These are phyloP conservation scores for Calliopum simillimum DNA, from an alignment of 2,888 invertebrate species.

Conservation along the genomic window DNA sequence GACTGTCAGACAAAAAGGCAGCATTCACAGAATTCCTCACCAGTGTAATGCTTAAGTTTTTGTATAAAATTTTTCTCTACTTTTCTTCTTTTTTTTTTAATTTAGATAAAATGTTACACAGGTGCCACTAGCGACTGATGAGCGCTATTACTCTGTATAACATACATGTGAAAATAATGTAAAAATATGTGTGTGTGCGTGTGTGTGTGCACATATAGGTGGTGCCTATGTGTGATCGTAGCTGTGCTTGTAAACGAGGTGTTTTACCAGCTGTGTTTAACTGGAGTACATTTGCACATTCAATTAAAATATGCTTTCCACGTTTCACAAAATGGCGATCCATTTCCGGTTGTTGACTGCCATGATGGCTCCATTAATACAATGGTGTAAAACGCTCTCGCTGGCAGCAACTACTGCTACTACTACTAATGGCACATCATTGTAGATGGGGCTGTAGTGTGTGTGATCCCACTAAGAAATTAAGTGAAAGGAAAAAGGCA, in stretches of 20 bases:
- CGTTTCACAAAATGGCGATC: slow-evolving; percentile 41
- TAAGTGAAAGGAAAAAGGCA: no score
- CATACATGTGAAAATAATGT: neutral
- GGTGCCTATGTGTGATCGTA: neutral
- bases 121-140: no score
- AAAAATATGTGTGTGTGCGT: slow-evolving; percentile 40
- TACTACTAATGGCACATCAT: neutral
- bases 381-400: neutral
- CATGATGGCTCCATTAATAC: slow-evolving; percentile 31
- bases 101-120: no score
- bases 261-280: neutral
- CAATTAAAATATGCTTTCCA: slow-evolving; percentile 38
- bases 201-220: slow-evolving; percentile 29
- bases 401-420: slow-evolving; percentile 14
- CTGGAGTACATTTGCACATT: slow-evolving; percentile 32
- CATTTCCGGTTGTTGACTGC: slow-evolving; percentile 33
- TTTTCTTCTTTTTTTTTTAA: no score
- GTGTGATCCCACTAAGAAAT: slow-evolving; percentile 17
- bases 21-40: no score
- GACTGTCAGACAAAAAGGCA: no score
- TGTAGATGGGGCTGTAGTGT: slow-evolving; percentile 9
- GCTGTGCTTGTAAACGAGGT: no score
- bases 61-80: no score
- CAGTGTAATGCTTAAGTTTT: no score
- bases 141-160: no score